Evolutionary conservation across 30 jellyfish, hydroid and myxozoan species (phyloP).

Genomic region (Chrysaora quinquecirrha): DNA sequence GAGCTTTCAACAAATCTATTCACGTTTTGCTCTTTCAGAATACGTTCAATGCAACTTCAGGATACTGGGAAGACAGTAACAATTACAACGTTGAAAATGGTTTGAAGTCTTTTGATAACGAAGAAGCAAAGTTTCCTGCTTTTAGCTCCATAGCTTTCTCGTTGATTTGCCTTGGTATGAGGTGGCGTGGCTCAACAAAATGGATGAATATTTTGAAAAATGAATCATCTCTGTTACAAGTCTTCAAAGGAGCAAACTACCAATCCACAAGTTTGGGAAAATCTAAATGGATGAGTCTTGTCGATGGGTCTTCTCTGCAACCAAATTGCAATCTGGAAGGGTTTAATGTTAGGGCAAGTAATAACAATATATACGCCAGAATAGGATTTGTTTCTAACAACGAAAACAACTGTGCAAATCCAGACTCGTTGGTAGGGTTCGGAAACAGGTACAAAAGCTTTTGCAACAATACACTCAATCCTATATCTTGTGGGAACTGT

Average conservation of each 20-base stretch:
- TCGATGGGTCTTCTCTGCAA: too few species aligned
- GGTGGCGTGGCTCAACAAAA: background rate
- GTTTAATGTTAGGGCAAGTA: conserved; percentile 2
- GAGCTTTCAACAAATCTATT: too few species aligned
- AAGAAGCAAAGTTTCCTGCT: conserved; percentile 33
- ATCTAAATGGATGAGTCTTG: conserved; percentile 1
- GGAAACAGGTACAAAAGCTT: background rate
- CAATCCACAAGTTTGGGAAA: background rate
- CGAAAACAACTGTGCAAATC: background rate
- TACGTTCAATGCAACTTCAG: conserved; percentile 2
- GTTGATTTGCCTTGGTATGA: conserved; percentile 29
- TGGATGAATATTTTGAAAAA: conserved; percentile 4
- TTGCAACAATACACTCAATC: background rate
- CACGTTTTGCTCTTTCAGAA: background rate
- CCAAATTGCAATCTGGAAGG: conserved; percentile 35
- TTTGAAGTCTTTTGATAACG: background rate
- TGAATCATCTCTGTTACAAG: background rate
- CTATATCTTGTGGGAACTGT: background rate
- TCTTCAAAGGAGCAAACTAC: background rate
- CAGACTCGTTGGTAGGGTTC: background rate
- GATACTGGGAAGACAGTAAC: background rate
- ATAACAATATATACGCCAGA: conserved; percentile 8
- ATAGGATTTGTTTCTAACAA: conserved; percentile 3
- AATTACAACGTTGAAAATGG: conserved; percentile 23
- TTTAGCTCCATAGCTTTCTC: background rate